Evolutionary conservation across 92 coral and sea anemone genomes (phyloP), one percentile per base, ranked within the genome.

Genomic region (Heliopora coerulea): DNA sequence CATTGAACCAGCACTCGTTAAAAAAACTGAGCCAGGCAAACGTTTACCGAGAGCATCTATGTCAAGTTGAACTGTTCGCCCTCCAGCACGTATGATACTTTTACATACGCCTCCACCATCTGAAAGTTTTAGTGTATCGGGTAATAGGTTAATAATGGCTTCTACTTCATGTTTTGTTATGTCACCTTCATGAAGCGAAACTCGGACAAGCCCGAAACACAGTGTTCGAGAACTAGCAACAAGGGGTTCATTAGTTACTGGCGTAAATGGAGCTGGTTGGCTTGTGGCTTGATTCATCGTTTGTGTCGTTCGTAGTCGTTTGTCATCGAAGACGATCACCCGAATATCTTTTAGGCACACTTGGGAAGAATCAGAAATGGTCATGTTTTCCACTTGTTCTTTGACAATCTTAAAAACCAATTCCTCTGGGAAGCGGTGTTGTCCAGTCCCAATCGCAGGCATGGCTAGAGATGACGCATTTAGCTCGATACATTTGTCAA

Each of bases 391-490:
- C 15, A 63, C 52, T 19, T 63, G 50, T 20, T 63, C 30, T 35
- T 19, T 5, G n/a, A 63, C 13, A 4, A 63, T 63, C 52, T 63
- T 17, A 6, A 35, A 21, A 9, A 63, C 49, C 42, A 63, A 14
- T 13, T 37, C n/a, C 4, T 63, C 30, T 8, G 70, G 18, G 48
- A 35, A 63, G 50, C 50, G 34, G 30, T 63, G 42, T 35, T 34
- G 42, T 40, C 50, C 50, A 34, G 70, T 32, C 21, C 70, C 70
- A 37, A 63, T 35, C 1, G 30, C 12, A 34, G 70, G 70, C 70
- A 63, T 63, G 27, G 70, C 70, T 23, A 63, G 14, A 0, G 70
- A 63, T 10, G 30, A 40, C 6, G 19, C 70, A 5, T 52, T 32
- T 19, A 63, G 54, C 15, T 63, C 50, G n/a, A 4, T 63, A 31